Evolutionary conservation across 2,113 vertebrate species (phyloP), one percentile per base, ranked within the genome.

Genomic region (Fukomys damarensis): DNA sequence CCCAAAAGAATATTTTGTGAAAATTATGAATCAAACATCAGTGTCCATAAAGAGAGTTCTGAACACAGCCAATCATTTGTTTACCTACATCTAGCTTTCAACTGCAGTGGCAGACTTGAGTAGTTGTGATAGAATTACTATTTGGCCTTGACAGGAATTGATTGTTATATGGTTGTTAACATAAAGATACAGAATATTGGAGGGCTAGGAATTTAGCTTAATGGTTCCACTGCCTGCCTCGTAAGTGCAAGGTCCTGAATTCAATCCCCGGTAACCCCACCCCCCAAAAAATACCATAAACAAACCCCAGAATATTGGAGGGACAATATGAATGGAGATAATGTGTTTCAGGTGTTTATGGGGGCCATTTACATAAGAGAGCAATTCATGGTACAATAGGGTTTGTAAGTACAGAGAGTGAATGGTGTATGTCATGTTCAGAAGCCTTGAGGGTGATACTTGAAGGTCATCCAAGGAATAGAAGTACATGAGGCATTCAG

Each of bases 11-110:
- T 81, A 96, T 24, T 88, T 84, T 80, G 38, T 65, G 38, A 76
- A 91, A 89, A 89, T 91, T 85, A 68, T 17, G 52, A 93, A 17
- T 82, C 20, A 82, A 41, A 88, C n/a, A 4, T 92, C 35, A 35
- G 28, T 77, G 24, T 77, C 28, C 20, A 19, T 89, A 22, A 86
- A 41, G 4, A 56, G 77, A 22, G 58, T n/a, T 54, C 68, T 80
- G 13, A 49, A 16, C 17, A 24, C 28, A 74, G 19, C 17, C 41
- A 22, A 24, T 89, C 11, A 16, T 41, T 81, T 3, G 43, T 52
- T 95, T 70, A 59, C 4, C 1, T 94, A 26, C 12, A 20, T 86
- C 13, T 88, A 81, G 35, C 35, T 88, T 76, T 90, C 32, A 86
- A 28, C 5, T 86, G 2, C 7, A 35, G 2, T 5, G 28, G 32